Conservation (phyloP, 2,797 vertebrate genomes). For the Malurus splendens region DNA sequence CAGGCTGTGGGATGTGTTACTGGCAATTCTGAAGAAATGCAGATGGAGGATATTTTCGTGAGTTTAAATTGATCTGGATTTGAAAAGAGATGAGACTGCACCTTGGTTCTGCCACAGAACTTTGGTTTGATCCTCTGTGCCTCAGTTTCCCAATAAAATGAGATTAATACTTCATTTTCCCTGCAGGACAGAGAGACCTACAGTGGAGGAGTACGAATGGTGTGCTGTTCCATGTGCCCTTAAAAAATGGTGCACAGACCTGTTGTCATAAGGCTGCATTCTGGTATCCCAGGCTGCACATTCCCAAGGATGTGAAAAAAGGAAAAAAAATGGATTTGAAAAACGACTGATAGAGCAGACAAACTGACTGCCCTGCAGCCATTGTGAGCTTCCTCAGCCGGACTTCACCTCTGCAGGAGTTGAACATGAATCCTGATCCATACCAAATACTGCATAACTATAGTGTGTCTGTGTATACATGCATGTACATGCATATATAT, state of each 20-base stretch:
- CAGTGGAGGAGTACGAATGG: not conserved
- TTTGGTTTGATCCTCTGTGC: not conserved
- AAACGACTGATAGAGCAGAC: not conserved
- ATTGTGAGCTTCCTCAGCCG: not conserved
- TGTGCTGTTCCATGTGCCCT: not conserved
- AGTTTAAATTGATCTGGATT: not conserved
- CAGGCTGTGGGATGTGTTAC: not conserved
- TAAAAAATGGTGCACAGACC: not conserved
- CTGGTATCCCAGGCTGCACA: rapidly evolving
- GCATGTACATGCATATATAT: rapidly evolving
- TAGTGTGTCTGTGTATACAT: not conserved
- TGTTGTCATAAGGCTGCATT: not conserved
- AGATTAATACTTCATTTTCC: not conserved
- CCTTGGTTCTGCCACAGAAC: not conserved
- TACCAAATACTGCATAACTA: not conserved
- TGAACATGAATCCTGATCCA: not conserved
- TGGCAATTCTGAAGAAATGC: not conserved
- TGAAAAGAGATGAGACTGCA: not conserved
- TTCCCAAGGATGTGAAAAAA: not conserved
- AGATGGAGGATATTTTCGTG: not conserved
- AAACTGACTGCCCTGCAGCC: not conserved
- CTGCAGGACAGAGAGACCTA: rapidly evolving
- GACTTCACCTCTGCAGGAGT: not conserved
- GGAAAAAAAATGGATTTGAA: not conserved
- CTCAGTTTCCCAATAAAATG: not conserved